Base-by-base conservation (phyloP, 1,140 invertebrate genomes). In the Camponotus pennsylvanicus region DNA sequence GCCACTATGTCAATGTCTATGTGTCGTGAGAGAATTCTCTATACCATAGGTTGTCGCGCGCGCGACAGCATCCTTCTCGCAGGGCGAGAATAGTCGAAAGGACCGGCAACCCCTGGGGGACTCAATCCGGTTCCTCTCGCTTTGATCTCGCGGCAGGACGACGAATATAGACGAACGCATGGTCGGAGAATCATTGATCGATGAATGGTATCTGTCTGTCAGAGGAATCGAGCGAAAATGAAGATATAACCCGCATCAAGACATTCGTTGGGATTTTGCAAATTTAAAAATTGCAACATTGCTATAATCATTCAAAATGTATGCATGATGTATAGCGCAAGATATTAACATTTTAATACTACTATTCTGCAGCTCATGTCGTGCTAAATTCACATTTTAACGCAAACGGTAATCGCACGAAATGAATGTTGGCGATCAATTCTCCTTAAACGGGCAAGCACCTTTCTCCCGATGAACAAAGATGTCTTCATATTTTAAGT, bases 1-100 rank as follows among this genome's bases (percentile, higher is more conserved):
- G 71, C 40, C 85, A 80, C 86, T 92, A 91, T 89, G 91, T 93
- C 91, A 92, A 88, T 85, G 82, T 90, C 88, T 85, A 86, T 77
- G 15, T 52, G n/a, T 1, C 75, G 57, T 75, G 83, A 59, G 59
- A 84, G 88, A 86, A 86, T 84, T 21, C 57, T 88, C 80, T 18
- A 27, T 27, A 52, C 73, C 76, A 40, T 79, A 84, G 59, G 59
- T 86, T 55, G 77, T 73, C 37, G 45, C 52, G 13, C 13, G 49
- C 77, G 45, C 32, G 63, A 27, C 64, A 82, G 55, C 57, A 73
- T 82, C 77, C 71, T 89, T 78, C 84, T 80, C 13, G 34, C 18
- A 34, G 21, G 11, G 21, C 7, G 69, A 40, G 21, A 57, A 55
- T 42, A 27, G 40, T 11, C n/a, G 42, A 67, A 86, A 52, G 49